These are phyloP conservation scores for Limonius californicus DNA, from an alignment of 1,140 invertebrate species.

Conservation along the genomic window DNA sequence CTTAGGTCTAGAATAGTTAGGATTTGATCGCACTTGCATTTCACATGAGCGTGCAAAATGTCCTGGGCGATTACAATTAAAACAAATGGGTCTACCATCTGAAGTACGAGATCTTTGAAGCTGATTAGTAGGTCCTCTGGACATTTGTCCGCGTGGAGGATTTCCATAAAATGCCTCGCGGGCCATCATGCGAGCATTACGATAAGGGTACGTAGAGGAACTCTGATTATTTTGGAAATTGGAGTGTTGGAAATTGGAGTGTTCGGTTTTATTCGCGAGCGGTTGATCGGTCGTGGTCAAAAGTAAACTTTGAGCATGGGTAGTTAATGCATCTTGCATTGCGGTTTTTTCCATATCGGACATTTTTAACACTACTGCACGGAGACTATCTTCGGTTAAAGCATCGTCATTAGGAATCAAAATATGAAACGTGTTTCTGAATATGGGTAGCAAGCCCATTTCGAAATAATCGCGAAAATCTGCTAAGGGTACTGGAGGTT, in stretches of 20 bases:
- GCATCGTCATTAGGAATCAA: background rate
- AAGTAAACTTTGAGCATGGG: too few species aligned
- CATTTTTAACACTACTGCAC: background rate
- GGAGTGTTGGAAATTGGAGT: too few species aligned
- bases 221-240: too few species aligned
- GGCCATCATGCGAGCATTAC: too few species aligned
- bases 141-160: too few species aligned
- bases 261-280: too few species aligned
- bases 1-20: background rate
- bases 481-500: background rate
- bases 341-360: background rate
- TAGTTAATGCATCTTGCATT: too few species aligned
- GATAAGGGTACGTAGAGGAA: too few species aligned
- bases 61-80: background rate
- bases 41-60: background rate
- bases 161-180: too few species aligned
- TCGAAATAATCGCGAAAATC: background rate
- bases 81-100: background rate
- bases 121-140: too few species aligned
- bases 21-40: background rate
- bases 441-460: background rate
- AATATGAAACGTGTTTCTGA: background rate
- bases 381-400: background rate
- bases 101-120: background rate
- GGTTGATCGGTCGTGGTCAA: too few species aligned